Evolutionary conservation across 1,140 invertebrate species (phyloP).

Genomic region (Drosophila ficusphila): DNA sequence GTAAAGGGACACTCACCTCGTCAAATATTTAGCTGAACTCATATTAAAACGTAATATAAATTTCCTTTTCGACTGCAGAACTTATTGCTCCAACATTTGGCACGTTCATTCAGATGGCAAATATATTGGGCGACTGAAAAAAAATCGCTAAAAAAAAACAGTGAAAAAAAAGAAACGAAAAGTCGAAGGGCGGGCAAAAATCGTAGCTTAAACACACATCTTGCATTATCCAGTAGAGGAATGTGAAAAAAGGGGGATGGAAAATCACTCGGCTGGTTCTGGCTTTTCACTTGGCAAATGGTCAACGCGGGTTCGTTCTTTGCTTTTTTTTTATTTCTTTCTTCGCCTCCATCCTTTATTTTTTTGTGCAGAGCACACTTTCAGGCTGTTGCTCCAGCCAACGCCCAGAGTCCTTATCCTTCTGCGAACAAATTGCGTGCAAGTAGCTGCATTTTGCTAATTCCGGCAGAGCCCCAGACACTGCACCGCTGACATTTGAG

Average conservation of each 20-base stretch:
- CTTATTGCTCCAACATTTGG: slow-evolving; percentile 73
- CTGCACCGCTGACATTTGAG: slow-evolving; percentile 59
- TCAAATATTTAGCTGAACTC: slow-evolving; percentile 59
- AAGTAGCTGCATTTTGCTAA: slow-evolving; percentile 78
- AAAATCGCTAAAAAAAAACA: slow-evolving; percentile 32
- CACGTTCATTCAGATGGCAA: slow-evolving; percentile 67
- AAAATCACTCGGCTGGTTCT: slow-evolving; percentile 50
- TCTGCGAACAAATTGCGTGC: slow-evolving; percentile 60
- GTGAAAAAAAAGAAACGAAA: slow-evolving; percentile 20
- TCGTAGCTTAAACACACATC: slow-evolving; percentile 59
- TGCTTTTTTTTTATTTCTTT: too few species aligned
- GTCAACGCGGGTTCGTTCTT: slow-evolving; percentile 45
- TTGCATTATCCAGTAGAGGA: slow-evolving; percentile 31
- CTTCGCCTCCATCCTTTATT: background rate
- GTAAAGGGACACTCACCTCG: background rate
- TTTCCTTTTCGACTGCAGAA: slow-evolving; percentile 55
- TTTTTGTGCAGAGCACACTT: slow-evolving; percentile 52
- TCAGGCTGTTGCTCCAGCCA: slow-evolving; percentile 63
- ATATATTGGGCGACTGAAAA: slow-evolving; percentile 52
- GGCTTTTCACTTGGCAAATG: slow-evolving; percentile 63
- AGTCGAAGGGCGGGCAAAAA: slow-evolving; percentile 31
- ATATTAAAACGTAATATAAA: slow-evolving; percentile 65
- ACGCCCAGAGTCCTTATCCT: slow-evolving; percentile 47
- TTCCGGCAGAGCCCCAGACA: slow-evolving; percentile 53
- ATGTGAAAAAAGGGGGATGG: slow-evolving; percentile 1